Evolutionary conservation across 92 coral and sea anemone species (phyloP), one percentile per base, ranked within the genome.

Genomic region (Diadumene lineata): DNA sequence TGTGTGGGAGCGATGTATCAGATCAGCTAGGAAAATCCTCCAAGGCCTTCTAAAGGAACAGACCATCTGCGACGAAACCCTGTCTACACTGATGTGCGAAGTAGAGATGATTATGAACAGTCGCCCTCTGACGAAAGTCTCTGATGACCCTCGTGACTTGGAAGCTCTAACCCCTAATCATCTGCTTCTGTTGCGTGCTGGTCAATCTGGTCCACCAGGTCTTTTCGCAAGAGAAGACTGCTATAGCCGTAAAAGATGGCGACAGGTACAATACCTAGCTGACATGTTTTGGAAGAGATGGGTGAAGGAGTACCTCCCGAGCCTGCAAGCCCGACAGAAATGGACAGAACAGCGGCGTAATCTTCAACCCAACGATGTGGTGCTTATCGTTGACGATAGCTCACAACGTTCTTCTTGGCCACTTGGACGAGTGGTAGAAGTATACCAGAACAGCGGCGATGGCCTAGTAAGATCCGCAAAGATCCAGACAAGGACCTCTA

Each of bases 351-450:
- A 56, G 2, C 53, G 60, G 17, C 27, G 81, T 66, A 85, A 85
- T 38, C 64, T 85, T 19, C 78, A 80, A 15, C 74, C 78, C 22
- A 66, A 68, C 61, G 86, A 86, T 75, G 69, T 86, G 17, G 87
- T 86, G 30, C 73, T 86, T 34, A 68, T 86, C 53, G 79, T 76
- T 7, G 84, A 86, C 63, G 81, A 86, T 22, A 50, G 74, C 32
- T 65, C 76, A 1, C 74, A 82, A 1, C 75, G 84, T 11, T n/a
- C 75, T 67, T 76, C 83, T 0, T 86, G 91, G 91, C 91, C 86
- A 50, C 86, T 86, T 11, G 87, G 77, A 29, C 69, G 86, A 61
- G 62, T 71, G 34, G 56, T 75, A n/a, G 90, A 81, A 17, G 84
- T 86, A 11, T 61, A 72, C 51, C 63, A 73, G 75, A 86, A 74